phyloP scores from a whole-genome alignment of 2,797 vertebrate genomes.

The Calcarius lapponicus region DNA sequence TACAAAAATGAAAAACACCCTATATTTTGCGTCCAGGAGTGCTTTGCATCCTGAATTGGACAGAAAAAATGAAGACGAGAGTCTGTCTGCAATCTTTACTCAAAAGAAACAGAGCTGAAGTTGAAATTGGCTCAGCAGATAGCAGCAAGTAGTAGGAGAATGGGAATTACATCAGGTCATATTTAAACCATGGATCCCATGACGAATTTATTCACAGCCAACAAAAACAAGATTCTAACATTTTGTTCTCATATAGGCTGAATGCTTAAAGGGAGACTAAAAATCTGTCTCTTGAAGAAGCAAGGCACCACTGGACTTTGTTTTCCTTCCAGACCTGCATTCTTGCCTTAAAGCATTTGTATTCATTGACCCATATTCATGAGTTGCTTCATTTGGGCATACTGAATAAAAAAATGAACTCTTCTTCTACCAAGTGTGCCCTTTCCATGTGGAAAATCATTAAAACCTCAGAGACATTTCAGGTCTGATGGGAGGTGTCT shows the following conservation, averaged over 20 bases:
- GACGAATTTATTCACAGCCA: conserved; percentile 63
- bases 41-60: background rate
- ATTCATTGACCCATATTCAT: background rate
- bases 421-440: background rate
- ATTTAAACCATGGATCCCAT: conserved; percentile 54
- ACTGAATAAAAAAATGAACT: background rate
- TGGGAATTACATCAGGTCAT: conserved; percentile 59
- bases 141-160: conserved; percentile 55
- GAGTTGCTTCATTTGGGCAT: background rate
- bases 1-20: conserved; percentile 7
- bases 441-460: conserved; percentile 32
- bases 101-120: conserved; percentile 46
- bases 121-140: conserved; percentile 53
- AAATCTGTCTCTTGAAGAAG: background rate
- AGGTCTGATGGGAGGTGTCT: conserved; percentile 41
- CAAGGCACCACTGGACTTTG: conserved; percentile 14
- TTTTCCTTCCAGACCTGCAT: conserved; percentile 19
- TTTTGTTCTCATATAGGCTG: conserved; percentile 23
- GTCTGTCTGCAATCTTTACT: conserved; percentile 31
- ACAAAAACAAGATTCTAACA: conserved; percentile 57
- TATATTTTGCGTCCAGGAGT: background rate
- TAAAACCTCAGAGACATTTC: conserved; percentile 24
- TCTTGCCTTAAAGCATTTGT: conserved; percentile 4
- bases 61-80: background rate
- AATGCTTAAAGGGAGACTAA: conserved; percentile 21